Conservation (phyloP, 2,113 vertebrate species). For the Rhinichthys klamathensis region DNA sequence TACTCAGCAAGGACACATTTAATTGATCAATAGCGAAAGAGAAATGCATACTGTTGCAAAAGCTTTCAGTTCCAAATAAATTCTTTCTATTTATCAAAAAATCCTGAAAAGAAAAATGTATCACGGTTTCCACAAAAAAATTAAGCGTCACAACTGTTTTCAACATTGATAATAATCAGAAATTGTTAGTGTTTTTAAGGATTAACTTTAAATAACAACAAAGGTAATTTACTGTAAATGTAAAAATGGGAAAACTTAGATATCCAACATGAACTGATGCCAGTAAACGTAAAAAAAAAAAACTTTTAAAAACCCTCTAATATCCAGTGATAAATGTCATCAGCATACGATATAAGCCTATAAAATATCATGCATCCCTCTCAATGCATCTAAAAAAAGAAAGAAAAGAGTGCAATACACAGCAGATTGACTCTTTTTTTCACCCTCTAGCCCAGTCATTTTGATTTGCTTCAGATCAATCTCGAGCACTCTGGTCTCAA, state of each 20-base stretch:
- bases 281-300: neutral
- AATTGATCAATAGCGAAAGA: too few species aligned
- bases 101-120: too few species aligned
- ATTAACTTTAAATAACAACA: too few species aligned
- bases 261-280: neutral
- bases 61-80: neutral
- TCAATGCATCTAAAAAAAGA: neutral
- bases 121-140: too few species aligned
- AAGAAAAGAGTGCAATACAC: neutral
- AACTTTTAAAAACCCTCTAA: neutral
- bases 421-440: slow-evolving; percentile 37
- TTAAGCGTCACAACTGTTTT: neutral
- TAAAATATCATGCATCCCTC: neutral
- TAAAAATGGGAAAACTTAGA: too few species aligned
- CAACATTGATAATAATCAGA: neutral
- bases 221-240: too few species aligned
- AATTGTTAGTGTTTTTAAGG: too few species aligned
- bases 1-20: too few species aligned
- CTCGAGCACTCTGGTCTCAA: slow-evolving; percentile 60
- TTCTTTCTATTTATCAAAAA: neutral
- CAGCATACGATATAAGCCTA: neutral
- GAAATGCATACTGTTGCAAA: too few species aligned
- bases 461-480: slow-evolving; percentile 68
- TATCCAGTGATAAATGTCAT: neutral
- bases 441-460: slow-evolving; percentile 47